Conservation (phyloP, 2,113 vertebrate species). For the Rhabdornis inornatus region DNA sequence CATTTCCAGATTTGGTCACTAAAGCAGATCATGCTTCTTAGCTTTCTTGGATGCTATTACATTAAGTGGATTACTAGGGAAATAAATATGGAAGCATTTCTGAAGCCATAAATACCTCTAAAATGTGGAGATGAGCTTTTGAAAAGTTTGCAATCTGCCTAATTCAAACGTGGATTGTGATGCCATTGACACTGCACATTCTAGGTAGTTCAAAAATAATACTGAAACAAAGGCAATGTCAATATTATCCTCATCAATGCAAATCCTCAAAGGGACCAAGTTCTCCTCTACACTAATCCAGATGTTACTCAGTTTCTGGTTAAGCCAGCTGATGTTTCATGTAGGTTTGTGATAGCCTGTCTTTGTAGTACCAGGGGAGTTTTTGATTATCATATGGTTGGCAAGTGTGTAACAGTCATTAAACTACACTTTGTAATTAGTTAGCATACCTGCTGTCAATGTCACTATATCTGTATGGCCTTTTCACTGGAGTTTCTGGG, state of each 20-base stretch:
- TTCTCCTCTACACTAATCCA: not conserved
- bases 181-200: not conserved
- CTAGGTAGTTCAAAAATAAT: not conserved
- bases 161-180: not conserved
- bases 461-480: not conserved
- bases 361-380: not conserved
- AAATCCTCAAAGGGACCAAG: conserved; percentile 8
- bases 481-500: not conserved
- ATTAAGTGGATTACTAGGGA: conserved; percentile 53
- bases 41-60: conserved; percentile 64
- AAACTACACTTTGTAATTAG: not conserved
- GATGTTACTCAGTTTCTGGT: not conserved
- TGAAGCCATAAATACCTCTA: not conserved
- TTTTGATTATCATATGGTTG: not conserved
- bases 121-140: not conserved
- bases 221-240: not conserved
- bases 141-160: not conserved
- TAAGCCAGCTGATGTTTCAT: not conserved
- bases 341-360: not conserved
- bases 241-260: conserved; percentile 8
- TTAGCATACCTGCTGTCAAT: not conserved
- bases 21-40: conserved; percentile 69
- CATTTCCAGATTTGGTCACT: conserved; percentile 64
- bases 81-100: conserved; percentile 19
- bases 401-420: not conserved